A percentile compares a stretch with the other conserved stretches of the same genome.
phyloP scores from a whole-genome alignment of 2,888 invertebrate genomes.

The Heliothis peltigera region DNA sequence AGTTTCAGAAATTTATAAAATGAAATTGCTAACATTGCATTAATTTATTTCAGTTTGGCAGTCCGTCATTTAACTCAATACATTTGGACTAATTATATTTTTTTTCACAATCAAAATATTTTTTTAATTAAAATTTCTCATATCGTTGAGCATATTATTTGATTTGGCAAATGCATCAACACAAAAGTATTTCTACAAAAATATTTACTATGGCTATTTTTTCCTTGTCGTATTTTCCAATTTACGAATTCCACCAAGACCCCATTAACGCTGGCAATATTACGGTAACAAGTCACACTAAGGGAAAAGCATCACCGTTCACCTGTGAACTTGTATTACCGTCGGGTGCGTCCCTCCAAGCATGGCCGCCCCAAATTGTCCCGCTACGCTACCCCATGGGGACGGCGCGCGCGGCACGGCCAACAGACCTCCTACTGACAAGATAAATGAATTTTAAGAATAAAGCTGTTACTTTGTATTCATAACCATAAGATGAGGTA shows the following conservation, averaged over 20 bases:
- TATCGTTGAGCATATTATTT: too few species aligned
- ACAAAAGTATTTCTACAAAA: neutral
- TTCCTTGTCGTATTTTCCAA: neutral
- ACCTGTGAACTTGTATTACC: conserved; percentile 55
- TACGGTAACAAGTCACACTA: conserved; percentile 18
- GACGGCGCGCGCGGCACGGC: conserved; percentile 49
- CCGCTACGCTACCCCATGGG: conserved; percentile 40
- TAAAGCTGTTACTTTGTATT: conserved; percentile 48
- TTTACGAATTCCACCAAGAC: conserved; percentile 7
- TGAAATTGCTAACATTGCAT: too few species aligned
- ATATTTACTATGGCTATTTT: neutral
- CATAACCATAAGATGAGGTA: conserved; percentile 33
- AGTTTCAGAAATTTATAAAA: too few species aligned
- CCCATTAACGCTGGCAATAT: conserved; percentile 23
- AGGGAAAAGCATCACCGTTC: conserved; percentile 31
- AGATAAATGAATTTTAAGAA: conserved; percentile 57
- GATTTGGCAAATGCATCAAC: too few species aligned
- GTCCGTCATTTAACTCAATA: too few species aligned
- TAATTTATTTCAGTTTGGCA: too few species aligned
- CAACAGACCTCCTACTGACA: conserved; percentile 47
- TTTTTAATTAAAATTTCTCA: too few species aligned
- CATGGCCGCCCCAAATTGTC: conserved; percentile 49
- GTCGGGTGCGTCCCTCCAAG: conserved; percentile 19
- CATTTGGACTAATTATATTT: too few species aligned
- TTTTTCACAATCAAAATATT: too few species aligned